These are phyloP conservation scores for Mastomys natalensis DNA, from an alignment of 2,113 vertebrate genomes.

Conservation along the genomic window DNA sequence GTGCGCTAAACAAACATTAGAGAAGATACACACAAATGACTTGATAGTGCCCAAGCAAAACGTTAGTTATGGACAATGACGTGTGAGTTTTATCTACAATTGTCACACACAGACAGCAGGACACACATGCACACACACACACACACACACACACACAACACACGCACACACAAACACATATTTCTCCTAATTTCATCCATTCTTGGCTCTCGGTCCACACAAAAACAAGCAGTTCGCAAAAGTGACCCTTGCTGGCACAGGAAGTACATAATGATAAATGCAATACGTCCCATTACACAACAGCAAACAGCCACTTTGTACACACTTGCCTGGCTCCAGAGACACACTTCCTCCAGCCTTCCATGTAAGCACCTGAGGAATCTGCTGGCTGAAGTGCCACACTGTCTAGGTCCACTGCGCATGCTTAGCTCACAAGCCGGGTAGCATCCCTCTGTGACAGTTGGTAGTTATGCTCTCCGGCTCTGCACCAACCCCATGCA, in stretches of 20 bases:
- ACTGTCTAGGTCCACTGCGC: neutral
- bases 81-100: slow-evolving; percentile 8
- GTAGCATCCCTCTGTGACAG: neutral
- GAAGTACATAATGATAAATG: neutral
- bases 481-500: neutral
- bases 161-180: neutral
- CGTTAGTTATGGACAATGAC: neutral
- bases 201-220: neutral
- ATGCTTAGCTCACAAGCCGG: neutral
- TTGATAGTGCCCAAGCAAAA: neutral
- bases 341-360: neutral
- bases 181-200: neutral
- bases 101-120: neutral
- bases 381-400: neutral
- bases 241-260: neutral
- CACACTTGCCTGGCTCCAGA: neutral
- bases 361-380: neutral
- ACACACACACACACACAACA: neutral
- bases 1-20: neutral
- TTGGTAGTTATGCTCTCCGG: neutral
- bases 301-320: neutral
- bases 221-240: neutral
- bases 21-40: neutral
- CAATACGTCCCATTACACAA: neutral
- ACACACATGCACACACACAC: neutral